These are phyloP conservation scores for Camelus bactrianus DNA, from an alignment of 2,113 vertebrate genomes.

Conservation along the genomic window DNA sequence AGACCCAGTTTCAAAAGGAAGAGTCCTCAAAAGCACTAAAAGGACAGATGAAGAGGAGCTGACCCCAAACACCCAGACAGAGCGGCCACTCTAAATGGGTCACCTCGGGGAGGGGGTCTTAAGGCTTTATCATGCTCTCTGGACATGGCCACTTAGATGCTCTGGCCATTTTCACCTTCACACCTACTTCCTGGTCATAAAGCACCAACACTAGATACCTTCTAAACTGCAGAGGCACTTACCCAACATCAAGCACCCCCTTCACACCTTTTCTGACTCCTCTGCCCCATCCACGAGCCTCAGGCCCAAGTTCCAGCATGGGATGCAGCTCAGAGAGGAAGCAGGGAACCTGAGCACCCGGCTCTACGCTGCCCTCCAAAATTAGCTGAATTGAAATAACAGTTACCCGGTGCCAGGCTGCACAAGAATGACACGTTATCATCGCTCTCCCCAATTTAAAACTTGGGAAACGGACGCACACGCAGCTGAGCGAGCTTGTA, in stretches of 20 bases:
- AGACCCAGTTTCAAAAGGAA: neutral
- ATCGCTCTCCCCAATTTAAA: neutral
- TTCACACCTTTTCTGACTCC: neutral
- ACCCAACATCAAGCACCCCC: neutral
- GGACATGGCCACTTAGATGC: neutral
- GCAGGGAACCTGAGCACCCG: neutral
- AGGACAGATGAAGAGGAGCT: neutral
- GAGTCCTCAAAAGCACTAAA: too few relatives aligned
- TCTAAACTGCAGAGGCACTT: neutral
- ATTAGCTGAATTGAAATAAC: neutral
- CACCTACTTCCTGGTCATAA: neutral
- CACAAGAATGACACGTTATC: neutral
- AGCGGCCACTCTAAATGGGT: neutral
- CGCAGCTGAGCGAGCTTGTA: neutral
- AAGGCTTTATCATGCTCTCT: neutral
- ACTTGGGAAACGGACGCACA: neutral
- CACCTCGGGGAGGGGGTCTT: fast-evolving
- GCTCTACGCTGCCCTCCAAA: neutral
- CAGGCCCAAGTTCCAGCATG: neutral
- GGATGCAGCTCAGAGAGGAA: neutral
- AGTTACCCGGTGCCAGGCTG: neutral
- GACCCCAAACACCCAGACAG: neutral
- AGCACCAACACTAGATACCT: neutral
- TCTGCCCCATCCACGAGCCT: neutral
- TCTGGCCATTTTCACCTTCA: neutral